Evolutionary conservation across 2,888 invertebrate species (phyloP).

Genomic region (Apodemia duryi): DNA sequence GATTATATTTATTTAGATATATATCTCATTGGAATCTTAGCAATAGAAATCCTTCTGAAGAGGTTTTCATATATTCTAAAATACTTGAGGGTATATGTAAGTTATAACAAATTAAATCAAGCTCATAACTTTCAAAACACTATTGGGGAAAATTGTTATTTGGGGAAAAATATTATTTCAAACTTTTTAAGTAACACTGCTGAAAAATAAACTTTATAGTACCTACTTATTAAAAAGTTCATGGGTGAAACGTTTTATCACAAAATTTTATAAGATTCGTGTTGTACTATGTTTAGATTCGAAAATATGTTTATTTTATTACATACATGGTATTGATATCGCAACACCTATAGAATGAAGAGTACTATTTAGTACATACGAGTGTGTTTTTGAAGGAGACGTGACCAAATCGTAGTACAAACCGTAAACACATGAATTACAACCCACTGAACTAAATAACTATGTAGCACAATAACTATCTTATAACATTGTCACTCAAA

Average conservation of each 20-base stretch:
- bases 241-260: background rate
- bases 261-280: background rate
- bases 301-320: background rate
- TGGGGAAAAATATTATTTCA: background rate
- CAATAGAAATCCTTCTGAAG: too few species aligned
- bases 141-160: background rate
- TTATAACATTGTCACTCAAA: slow-evolving; percentile 24
- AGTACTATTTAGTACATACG: slow-evolving; percentile 19
- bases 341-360: slow-evolving; percentile 17
- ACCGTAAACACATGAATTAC: slow-evolving; percentile 66
- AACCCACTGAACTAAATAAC: slow-evolving; percentile 34
- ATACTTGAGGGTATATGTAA: background rate
- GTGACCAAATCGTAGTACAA: slow-evolving; percentile 55
- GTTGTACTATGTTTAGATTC: background rate
- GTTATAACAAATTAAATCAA: background rate
- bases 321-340: slow-evolving; percentile 6
- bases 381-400: slow-evolving; percentile 39
- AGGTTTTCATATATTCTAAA: background rate
- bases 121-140: background rate
- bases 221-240: background rate
- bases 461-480: slow-evolving; percentile 19
- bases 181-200: background rate
- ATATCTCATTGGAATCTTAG: background rate
- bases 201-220: background rate
- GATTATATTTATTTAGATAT: background rate